These are phyloP conservation scores for Todus mexicanus DNA, from an alignment of 2,797 vertebrate species.

Conservation along the genomic window DNA sequence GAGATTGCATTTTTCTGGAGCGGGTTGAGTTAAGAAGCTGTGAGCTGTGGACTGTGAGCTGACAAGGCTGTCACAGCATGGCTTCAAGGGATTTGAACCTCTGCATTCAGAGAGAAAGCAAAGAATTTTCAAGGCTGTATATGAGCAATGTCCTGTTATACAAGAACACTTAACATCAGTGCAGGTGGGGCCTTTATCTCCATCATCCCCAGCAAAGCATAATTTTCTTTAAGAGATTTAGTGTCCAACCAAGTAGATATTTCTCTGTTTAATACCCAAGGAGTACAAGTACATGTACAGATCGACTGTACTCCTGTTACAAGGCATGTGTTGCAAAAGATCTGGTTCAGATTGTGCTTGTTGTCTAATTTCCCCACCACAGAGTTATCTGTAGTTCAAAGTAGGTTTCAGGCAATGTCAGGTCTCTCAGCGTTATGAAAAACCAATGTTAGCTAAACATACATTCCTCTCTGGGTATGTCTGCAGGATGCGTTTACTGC, in stretches of 20 bases:
- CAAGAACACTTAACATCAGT: neutral
- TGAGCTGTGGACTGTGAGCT: neutral
- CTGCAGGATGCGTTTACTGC: neutral
- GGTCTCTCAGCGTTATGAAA: neutral
- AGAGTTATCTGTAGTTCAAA: neutral
- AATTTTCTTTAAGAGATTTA: neutral
- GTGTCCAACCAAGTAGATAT: neutral
- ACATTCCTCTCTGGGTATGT: neutral
- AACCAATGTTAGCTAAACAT: neutral
- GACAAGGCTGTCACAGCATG: neutral
- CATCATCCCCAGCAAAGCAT: neutral
- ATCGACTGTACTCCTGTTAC: neutral
- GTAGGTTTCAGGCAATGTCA: neutral
- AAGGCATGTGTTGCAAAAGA: neutral
- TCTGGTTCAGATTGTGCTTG: neutral
- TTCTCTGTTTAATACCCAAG: neutral
- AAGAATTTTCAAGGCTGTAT: neutral
- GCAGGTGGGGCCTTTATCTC: neutral
- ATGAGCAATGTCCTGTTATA: neutral
- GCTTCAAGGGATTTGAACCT: neutral
- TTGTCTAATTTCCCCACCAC: neutral
- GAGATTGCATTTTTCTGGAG: neutral
- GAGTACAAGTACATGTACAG: neutral
- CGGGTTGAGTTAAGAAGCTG: neutral
- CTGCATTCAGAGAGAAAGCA: neutral